Evolutionary conservation across 2,797 vertebrate species (phyloP), one percentile per base, ranked within the genome.

Genomic region (Serranus cabrilla): DNA sequence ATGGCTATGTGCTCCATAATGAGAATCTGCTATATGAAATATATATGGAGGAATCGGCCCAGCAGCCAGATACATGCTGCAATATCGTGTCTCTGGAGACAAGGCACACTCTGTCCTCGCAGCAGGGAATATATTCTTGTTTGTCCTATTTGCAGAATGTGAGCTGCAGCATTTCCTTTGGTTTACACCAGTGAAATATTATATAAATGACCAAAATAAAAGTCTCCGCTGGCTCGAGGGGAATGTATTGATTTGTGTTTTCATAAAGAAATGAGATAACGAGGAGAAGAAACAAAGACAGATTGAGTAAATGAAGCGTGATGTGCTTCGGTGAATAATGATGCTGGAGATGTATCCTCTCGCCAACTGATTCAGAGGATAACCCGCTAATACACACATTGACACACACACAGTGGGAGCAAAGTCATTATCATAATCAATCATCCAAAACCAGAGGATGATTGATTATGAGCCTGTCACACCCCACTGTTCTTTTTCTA

Each of bases 21-120:
- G 83, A 84, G 69, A 82, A 76, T 83, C 76, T 77, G 64, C 76
- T 40, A 50, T 88, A 91, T 92, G 82, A 91, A 93, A 92, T 90
- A 90, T 92, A 83, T 83, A 92, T 88, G 76, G 66, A 71, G 65
- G 34, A 78, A 72, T 76, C 37, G 13, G 78, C 61, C 70, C 78
- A 59, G 78, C 71, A 67, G 71, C 25, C 80, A 82, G 16, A 83
- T 34, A 66, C 58, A 72, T 72, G 58, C 83, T 62, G 86, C 66
- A 78, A 68, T 27, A 65, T 63, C 55, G 23, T 0, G 1, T 81
- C 89, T 63, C 83, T 16, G 14, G 81, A 79, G 83, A 90, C 9
- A 2, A 74, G 42, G 40, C 17, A 10, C 71, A 61, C 43, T 74
- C 61, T 57, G 21, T 63, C 62, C 56, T 43, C 27, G 47, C 40